Percentiles rank a stretch among this genome's conserved stretches.
Conservation (phyloP, 2,113 vertebrate species). For the cattle (Bos taurus) region DNA sequence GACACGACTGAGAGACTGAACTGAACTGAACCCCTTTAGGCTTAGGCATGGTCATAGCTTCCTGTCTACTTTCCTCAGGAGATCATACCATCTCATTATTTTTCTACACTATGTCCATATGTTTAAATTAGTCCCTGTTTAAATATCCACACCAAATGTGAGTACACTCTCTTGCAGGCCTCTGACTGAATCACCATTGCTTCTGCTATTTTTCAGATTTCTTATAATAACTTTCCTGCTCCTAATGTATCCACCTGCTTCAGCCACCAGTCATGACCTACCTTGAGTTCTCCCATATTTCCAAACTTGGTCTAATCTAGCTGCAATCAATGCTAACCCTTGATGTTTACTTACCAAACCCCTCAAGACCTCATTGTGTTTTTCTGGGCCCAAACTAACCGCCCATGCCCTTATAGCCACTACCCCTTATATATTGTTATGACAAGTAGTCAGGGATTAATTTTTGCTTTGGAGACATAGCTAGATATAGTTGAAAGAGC, state of each 20-base stretch:
- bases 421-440: not conserved
- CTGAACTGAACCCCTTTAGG: not conserved
- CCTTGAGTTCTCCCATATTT: not conserved
- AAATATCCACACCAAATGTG: not conserved
- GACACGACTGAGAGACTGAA: accelerated
- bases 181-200: not conserved
- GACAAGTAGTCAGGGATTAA: not conserved
- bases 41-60: not conserved
- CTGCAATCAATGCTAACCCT: not conserved
- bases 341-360: not conserved
- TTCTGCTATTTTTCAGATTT: not conserved
- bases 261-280: not conserved
- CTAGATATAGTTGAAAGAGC: not conserved
- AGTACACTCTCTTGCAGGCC: not conserved
- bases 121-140: not conserved
- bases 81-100: not conserved
- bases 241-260: not conserved
- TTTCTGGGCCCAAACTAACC: not conserved
- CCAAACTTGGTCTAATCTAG: not conserved
- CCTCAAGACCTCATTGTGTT: not conserved
- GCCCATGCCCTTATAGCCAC: not conserved
- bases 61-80: not conserved
- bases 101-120: not conserved
- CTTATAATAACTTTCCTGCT: not conserved
- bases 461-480: not conserved